Conservation (phyloP, 2,888 invertebrate species). For the Spodoptera exigua region DNA sequence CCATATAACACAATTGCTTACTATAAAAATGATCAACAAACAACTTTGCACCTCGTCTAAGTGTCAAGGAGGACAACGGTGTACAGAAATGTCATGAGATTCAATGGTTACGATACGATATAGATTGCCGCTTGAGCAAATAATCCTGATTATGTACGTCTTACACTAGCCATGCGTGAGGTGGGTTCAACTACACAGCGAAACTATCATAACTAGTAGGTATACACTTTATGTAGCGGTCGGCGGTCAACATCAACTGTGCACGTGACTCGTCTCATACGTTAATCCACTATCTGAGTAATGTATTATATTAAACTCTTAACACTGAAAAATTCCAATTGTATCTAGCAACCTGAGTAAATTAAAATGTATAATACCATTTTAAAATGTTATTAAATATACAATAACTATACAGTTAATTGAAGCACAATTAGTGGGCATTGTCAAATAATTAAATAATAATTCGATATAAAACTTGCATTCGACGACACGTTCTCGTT, state of each 20-base stretch:
- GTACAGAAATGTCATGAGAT: conserved; percentile 87
- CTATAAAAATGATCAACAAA: conserved; percentile 89
- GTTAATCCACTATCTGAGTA: conserved; percentile 74
- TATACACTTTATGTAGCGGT: conserved; percentile 72
- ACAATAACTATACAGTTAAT: conserved; percentile 83
- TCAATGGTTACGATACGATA: conserved; percentile 81
- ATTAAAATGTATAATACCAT: conserved; percentile 82
- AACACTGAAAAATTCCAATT: conserved; percentile 76
- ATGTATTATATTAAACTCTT: conserved; percentile 72
- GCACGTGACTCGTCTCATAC: conserved; percentile 74
- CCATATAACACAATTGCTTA: conserved; percentile 88
- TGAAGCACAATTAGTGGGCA: conserved; percentile 80
- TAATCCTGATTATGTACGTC: conserved; percentile 80
- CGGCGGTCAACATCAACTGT: conserved; percentile 72
- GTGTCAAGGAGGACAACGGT: conserved; percentile 76
- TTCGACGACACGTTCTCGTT: conserved; percentile 70
- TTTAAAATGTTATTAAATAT: conserved; percentile 82
- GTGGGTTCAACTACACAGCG: conserved; percentile 83
- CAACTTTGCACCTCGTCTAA: conserved; percentile 86
- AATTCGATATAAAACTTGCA: conserved; percentile 75
- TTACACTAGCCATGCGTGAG: conserved; percentile 85
- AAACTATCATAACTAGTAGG: conserved; percentile 71
- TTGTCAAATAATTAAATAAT: conserved; percentile 78
- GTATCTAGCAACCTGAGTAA: conserved; percentile 86
- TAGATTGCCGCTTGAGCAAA: conserved; percentile 88